These are phyloP conservation scores for Phataginus tricuspis DNA, from an alignment of 2,797 vertebrate genomes.

Conservation along the genomic window DNA sequence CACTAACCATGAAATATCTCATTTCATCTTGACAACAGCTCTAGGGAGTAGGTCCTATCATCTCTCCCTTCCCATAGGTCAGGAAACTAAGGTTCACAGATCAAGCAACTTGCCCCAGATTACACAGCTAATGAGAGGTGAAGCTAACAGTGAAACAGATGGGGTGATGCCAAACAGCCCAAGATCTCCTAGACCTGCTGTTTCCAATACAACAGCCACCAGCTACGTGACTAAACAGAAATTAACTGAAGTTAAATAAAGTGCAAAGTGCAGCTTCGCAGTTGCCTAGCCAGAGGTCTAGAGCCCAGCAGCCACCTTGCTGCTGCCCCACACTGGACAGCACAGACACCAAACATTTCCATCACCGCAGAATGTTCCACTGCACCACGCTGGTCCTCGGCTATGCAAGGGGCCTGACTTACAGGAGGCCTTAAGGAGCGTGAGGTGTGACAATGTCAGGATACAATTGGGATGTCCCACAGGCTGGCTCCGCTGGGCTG, in stretches of 20 bases:
- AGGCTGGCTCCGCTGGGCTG: background rate
- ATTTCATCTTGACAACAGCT: background rate
- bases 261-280: background rate
- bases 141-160: background rate
- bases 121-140: background rate
- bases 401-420: background rate
- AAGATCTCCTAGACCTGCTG: background rate
- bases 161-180: background rate
- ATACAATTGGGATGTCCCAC: background rate
- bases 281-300: too few relatives aligned
- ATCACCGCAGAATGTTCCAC: fast-evolving
- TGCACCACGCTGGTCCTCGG: background rate
- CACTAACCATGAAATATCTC: background rate
- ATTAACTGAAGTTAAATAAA: background rate
- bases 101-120: background rate
- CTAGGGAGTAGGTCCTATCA: background rate
- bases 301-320: fast-evolving
- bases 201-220: background rate
- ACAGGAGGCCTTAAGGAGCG: background rate
- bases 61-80: background rate
- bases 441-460: background rate
- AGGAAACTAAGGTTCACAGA: background rate
- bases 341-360: fast-evolving
- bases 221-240: background rate
- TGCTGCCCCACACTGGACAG: fast-evolving